Percentiles rank a stretch among this genome's conserved stretches.
Evolutionary conservation across 2,113 vertebrate genomes (phyloP).

Genomic region (Lucifuga dentata): DNA sequence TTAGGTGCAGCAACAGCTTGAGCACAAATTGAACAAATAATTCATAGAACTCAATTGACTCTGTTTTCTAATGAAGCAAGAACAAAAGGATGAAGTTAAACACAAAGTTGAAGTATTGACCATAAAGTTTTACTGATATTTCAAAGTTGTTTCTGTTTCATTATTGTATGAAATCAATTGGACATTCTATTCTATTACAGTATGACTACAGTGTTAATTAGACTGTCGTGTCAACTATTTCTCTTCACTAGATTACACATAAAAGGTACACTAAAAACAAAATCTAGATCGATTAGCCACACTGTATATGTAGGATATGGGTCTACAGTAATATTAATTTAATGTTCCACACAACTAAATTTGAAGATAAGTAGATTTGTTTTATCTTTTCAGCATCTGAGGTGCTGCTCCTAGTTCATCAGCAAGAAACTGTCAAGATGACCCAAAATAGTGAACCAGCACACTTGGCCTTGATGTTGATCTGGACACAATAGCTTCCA

Average conservation of each 20-base stretch:
- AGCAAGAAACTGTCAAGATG: not conserved
- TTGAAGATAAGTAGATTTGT: not conserved
- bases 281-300: not conserved
- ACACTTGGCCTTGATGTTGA: conserved; percentile 10
- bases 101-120: not conserved
- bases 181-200: not conserved
- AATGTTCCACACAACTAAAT: too few relatives aligned
- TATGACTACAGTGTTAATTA: conserved; percentile 2
- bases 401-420: not conserved
- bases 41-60: too few relatives aligned
- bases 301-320: too few relatives aligned
- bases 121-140: not conserved
- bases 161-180: not conserved
- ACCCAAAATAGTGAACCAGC: conserved; percentile 24
- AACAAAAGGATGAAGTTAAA: not conserved
- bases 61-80: too few relatives aligned
- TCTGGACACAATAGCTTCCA: conserved; percentile 36
- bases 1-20: not conserved
- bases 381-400: not conserved
- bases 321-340: too few relatives aligned
- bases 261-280: not conserved
- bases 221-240: not conserved
- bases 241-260: not conserved
- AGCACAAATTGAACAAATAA: not conserved
- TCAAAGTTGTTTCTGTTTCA: conserved; percentile 1